Percentiles rank a stretch among this genome's conserved stretches.
Evolutionary conservation across 2,113 vertebrate genomes (phyloP).

Genomic region (Furnarius figulus): DNA sequence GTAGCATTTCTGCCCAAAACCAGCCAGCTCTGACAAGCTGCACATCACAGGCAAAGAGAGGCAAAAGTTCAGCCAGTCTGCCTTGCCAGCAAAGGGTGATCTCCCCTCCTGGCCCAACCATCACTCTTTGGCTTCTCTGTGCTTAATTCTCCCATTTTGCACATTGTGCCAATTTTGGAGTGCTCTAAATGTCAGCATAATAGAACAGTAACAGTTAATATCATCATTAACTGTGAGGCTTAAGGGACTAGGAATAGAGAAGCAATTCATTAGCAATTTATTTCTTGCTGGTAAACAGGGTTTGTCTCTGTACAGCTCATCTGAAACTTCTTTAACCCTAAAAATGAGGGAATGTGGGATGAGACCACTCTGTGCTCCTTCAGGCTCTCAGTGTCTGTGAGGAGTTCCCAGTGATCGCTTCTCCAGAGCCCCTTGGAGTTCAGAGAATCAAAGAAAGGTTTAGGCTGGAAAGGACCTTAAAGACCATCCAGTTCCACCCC

Average conservation of each 20-base stretch:
- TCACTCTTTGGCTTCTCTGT: background rate
- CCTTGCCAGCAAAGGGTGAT: background rate
- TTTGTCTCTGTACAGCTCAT: background rate
- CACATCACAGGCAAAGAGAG: background rate
- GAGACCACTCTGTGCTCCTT: background rate
- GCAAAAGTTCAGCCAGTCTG: background rate
- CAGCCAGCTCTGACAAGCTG: background rate
- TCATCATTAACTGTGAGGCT: conserved; percentile 38
- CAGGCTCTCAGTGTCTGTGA: background rate
- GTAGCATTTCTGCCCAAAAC: background rate
- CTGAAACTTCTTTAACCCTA: background rate
- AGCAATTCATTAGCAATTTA: conserved; percentile 6
- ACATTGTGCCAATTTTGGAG: background rate
- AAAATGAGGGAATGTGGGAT: background rate
- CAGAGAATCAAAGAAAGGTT: background rate
- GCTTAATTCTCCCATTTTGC: conserved; percentile 13
- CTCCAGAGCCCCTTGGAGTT: background rate
- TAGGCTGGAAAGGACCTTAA: background rate
- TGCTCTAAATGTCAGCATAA: conserved; percentile 12
- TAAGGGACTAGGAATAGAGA: conserved; percentile 17
- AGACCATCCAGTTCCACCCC: background rate
- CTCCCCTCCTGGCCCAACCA: background rate
- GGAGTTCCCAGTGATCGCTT: background rate
- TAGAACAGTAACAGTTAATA: background rate
- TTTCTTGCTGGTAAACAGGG: background rate